A percentile compares a stretch with the other conserved stretches of the same genome.
Conservation (phyloP, 2,888 invertebrate species). For the Agrotis puta region DNA sequence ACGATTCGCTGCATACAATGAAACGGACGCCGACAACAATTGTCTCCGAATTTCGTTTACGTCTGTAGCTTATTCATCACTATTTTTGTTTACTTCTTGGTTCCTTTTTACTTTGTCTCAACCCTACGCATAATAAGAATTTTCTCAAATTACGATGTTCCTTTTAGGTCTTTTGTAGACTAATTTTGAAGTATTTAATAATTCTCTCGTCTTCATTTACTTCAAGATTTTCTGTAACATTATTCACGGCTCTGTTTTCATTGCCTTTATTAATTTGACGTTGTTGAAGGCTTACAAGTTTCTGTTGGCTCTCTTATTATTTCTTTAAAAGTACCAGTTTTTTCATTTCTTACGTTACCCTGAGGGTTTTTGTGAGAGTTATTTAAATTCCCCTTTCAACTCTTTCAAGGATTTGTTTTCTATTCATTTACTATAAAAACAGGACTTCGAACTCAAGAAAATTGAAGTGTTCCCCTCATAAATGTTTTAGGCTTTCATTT, state of each 20-base stretch:
- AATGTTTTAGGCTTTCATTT: slow-evolving; percentile 1
- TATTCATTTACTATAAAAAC: not conserved
- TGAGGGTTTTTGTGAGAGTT: not conserved
- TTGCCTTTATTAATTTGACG: slow-evolving; percentile 20
- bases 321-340: not conserved
- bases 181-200: slow-evolving; percentile 4
- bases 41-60: slow-evolving; percentile 33
- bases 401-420: slow-evolving; percentile 13
- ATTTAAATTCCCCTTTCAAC: slow-evolving; percentile 1
- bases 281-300: slow-evolving; percentile 19
- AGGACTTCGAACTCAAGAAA: not conserved
- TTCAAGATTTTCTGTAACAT: slow-evolving; percentile 10
- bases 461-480: not conserved
- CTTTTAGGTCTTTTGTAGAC: not conserved
- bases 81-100: slow-evolving; percentile 7
- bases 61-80: not conserved
- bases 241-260: slow-evolving; percentile 6
- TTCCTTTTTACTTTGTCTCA: slow-evolving; percentile 6
- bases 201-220: slow-evolving; percentile 13
- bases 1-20: slow-evolving; percentile 31
- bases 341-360: slow-evolving; percentile 5
- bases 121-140: not conserved
- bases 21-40: slow-evolving; percentile 8
- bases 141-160: not conserved
- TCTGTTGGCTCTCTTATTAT: slow-evolving; percentile 3